Conservation (phyloP, 2,113 vertebrate species). For the Pseudopodoces humilis region DNA sequence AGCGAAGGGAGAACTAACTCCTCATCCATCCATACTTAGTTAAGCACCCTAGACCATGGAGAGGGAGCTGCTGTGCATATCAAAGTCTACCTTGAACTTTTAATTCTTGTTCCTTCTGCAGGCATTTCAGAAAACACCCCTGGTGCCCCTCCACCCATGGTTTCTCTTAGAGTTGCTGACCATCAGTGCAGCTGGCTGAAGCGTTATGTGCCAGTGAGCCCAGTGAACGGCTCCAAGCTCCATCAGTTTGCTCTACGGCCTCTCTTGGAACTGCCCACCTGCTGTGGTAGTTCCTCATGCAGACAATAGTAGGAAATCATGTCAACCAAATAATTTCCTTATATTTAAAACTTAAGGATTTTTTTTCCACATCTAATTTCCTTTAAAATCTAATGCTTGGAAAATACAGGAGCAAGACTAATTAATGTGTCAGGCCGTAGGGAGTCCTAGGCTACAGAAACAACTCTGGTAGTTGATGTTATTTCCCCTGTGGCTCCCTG, state of each 20-base stretch:
- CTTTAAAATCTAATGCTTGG: background rate
- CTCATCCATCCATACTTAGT: background rate
- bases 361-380: background rate
- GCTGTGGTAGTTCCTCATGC: background rate
- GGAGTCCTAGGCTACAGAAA: background rate
- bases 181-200: background rate
- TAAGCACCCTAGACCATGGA: background rate
- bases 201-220: background rate
- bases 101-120: background rate
- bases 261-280: background rate
- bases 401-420: background rate
- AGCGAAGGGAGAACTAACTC: background rate
- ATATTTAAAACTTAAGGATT: background rate
- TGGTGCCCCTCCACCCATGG: background rate
- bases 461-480: background rate
- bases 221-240: background rate
- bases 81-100: background rate
- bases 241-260: background rate
- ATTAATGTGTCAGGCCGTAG: background rate
- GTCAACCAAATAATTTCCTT: background rate
- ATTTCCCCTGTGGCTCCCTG: background rate
- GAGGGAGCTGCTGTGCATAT: background rate
- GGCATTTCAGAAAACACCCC: background rate
- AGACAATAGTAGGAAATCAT: background rate
- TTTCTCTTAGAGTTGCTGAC: background rate